Percentiles rank a stretch among this genome's conserved stretches.
These are phyloP conservation scores for Capromys pilorides DNA, from an alignment of 2,797 vertebrate species.

Conservation along the genomic window DNA sequence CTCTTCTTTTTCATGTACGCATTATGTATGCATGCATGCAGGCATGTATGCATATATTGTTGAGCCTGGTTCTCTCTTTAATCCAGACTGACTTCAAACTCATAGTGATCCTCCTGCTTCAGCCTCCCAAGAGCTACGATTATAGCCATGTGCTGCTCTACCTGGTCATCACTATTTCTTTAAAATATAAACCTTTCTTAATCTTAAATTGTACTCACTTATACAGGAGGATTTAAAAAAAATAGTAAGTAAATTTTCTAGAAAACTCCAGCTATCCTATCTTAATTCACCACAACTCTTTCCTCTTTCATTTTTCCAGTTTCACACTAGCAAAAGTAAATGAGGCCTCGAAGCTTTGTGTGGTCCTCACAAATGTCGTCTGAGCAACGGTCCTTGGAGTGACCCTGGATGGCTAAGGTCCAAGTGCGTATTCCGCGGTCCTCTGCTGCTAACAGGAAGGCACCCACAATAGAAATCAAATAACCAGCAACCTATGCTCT, in stretches of 20 bases:
- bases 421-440: neutral
- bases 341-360: neutral
- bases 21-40: neutral
- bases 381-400: neutral
- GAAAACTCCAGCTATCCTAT: neutral
- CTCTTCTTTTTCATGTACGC: neutral
- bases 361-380: neutral
- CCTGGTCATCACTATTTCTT: neutral
- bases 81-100: neutral
- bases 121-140: neutral
- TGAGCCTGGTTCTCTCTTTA: neutral
- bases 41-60: neutral
- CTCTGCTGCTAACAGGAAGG: neutral
- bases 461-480: constrained; percentile 27
- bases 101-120: neutral
- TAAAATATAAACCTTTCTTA: constrained; percentile 42
- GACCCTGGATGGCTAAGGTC: neutral
- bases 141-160: neutral
- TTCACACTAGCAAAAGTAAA: neutral
- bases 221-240: neutral
- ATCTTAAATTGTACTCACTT: constrained; percentile 6
- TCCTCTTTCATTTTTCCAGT: neutral
- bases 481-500: neutral
- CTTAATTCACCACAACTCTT: neutral
- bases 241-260: constrained; percentile 16